phyloP scores from a whole-genome alignment of 2,888 invertebrate genomes.

The Sepioteuthis lessoniana region DNA sequence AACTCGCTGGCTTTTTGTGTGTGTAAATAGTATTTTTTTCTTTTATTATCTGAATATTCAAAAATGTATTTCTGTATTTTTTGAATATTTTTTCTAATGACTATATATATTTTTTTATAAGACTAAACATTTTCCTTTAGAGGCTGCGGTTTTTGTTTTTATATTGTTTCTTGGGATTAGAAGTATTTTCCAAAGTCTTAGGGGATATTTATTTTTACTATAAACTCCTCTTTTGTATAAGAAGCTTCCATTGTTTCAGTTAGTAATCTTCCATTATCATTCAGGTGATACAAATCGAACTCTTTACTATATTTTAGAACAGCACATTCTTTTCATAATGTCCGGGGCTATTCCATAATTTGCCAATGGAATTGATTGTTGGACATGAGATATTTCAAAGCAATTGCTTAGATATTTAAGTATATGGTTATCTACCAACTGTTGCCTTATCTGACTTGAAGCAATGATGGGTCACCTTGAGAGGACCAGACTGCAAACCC shows the following conservation, averaged over 20 bases:
- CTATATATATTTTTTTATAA: not conserved
- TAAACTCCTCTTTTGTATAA: not conserved
- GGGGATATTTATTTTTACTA: not conserved
- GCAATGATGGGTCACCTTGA: no score
- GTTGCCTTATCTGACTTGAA: no score
- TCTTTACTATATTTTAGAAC: not conserved
- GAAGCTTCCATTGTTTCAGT: not conserved
- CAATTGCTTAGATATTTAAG: not conserved
- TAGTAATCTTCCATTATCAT: not conserved
- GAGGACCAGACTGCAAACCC: no score
- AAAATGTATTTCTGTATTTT: not conserved
- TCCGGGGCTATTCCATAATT: not conserved
- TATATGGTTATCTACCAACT: no score
- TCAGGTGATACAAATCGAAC: not conserved
- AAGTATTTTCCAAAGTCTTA: not conserved
- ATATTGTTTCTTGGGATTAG: not conserved
- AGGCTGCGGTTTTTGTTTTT: not conserved
- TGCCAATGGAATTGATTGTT: not conserved
- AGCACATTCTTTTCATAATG: not conserved
- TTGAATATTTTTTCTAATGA: not conserved
- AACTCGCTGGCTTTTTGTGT: not conserved
- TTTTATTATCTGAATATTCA: not conserved
- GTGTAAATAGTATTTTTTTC: not conserved
- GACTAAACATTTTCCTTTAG: not conserved
- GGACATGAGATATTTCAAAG: not conserved